Evolutionary conservation across 1,140 invertebrate genomes (phyloP), one percentile per base, ranked within the genome.

Genomic region (Panagrolaimus sp.): DNA sequence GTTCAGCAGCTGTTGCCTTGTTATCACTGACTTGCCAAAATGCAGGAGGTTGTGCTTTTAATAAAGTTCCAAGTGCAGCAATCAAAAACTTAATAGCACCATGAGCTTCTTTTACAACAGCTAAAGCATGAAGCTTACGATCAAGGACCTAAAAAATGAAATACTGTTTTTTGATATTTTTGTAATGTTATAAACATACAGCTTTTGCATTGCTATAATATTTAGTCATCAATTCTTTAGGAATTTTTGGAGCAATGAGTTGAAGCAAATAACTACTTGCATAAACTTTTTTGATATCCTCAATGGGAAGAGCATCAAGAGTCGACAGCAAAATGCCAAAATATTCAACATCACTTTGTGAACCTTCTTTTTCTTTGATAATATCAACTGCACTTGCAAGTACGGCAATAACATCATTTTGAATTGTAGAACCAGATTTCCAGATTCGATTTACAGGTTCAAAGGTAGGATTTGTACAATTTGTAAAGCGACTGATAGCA

Each of bases 331-430:
- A 84, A 64, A 90, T 89, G 71, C 89, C 90, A 86, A 93, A 95
- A 86, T 96, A 97, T 86, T 96, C 93, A 3, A 91, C 92, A 58
- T 91, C 90, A 4, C 89, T 88, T 84, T 95, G 91, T 43, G 87
- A 88, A 10, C 93, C 93, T 15, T 88, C 89, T 72, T 91, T 89
- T 72, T 89, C 87, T 80, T 93, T 93, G 68, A 96, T 94, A 2
- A 94, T 88, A 84, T 96, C 93, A 2, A 92, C 91, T 0, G 95
- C 87, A 10, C 93, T 91, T 9, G 91, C 91, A 45, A 97, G 82
- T 15, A 95, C 89, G 6, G 92, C 92, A 44, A 96, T 81, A 89
- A 96, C 94, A 85, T 95, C 91, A 83, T 93, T 94, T 78, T 96
- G 93, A 1, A 93, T 78, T 24, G 88, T 86, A 48, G 92, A 94